These are phyloP conservation scores for Cheiracanthium punctorium DNA, from an alignment of 2,888 invertebrate genomes.

Conservation along the genomic window DNA sequence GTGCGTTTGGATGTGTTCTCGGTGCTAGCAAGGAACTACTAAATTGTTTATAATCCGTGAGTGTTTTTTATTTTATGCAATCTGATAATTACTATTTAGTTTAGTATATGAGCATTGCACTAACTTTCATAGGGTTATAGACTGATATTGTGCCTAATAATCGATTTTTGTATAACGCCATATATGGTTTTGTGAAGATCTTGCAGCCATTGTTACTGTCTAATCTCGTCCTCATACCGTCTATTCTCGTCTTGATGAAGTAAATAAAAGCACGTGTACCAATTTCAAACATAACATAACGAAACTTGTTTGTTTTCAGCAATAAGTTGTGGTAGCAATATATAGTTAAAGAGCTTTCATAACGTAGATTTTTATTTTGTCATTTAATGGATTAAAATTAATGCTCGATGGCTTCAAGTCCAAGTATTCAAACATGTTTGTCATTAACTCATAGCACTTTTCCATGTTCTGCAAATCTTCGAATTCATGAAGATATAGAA, in stretches of 20 bases:
- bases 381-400: background rate
- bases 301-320: too few relatives aligned
- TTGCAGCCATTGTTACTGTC: slow-evolving; percentile 50
- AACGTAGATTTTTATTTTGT: too few relatives aligned
- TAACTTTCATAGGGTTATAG: background rate
- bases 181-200: background rate
- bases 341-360: too few relatives aligned
- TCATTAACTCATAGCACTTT: slow-evolving; percentile 44
- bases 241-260: slow-evolving; percentile 25
- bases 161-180: background rate
- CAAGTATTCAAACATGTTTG: slow-evolving; percentile 27
- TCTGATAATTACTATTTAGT: too few relatives aligned
- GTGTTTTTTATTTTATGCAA: too few relatives aligned
- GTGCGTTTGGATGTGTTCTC: background rate
- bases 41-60: too few relatives aligned
- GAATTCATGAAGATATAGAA: slow-evolving; percentile 10
- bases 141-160: background rate
- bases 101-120: too few relatives aligned
- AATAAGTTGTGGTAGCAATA: too few relatives aligned
- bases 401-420: slow-evolving; percentile 49
- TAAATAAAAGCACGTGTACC: slow-evolving; percentile 66
- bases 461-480: slow-evolving; percentile 23
- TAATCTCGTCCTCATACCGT: slow-evolving; percentile 35
- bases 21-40: too few relatives aligned
- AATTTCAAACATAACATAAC: slow-evolving; percentile 46